phyloP scores from a whole-genome alignment of 2,113 vertebrate species.

The Otus sunia region DNA sequence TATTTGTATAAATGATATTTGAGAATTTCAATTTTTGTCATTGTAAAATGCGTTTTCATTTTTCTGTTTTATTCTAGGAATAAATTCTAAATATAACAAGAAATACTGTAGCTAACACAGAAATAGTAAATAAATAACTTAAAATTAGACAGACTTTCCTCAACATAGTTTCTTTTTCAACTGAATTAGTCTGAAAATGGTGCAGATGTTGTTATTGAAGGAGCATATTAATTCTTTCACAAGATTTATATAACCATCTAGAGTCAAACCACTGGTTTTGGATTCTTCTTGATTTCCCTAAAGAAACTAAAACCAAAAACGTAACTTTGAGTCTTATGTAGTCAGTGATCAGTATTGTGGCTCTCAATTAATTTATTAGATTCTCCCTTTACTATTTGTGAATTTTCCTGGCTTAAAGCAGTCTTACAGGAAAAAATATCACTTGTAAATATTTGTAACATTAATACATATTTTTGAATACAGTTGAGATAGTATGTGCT shows the following conservation, averaged over 20 bases:
- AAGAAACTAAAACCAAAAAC: neutral
- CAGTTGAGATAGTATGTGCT: neutral
- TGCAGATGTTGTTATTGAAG: neutral
- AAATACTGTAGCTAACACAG: neutral
- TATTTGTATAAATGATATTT: neutral
- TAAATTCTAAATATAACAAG: neutral
- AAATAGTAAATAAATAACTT: neutral
- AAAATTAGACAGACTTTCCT: neutral
- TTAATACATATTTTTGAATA: constrained; percentile 47
- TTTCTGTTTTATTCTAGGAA: neutral
- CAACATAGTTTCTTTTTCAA: neutral
- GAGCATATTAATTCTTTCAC: neutral
- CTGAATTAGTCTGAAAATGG: neutral
- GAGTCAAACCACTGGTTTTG: neutral
- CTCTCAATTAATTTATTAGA: neutral
- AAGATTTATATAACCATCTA: neutral
- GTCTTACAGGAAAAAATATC: neutral
- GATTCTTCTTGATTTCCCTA: neutral
- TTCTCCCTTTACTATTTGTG: neutral
- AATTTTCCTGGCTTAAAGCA: neutral
- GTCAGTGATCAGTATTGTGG: neutral
- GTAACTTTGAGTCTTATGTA: neutral
- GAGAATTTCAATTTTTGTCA: neutral
- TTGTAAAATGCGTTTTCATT: neutral
- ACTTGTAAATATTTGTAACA: constrained; percentile 35